A percentile compares a stretch with the other conserved stretches of the same genome.
Conservation (phyloP, 2,888 invertebrate species). For the Pyrocoelia pectoralis region DNA sequence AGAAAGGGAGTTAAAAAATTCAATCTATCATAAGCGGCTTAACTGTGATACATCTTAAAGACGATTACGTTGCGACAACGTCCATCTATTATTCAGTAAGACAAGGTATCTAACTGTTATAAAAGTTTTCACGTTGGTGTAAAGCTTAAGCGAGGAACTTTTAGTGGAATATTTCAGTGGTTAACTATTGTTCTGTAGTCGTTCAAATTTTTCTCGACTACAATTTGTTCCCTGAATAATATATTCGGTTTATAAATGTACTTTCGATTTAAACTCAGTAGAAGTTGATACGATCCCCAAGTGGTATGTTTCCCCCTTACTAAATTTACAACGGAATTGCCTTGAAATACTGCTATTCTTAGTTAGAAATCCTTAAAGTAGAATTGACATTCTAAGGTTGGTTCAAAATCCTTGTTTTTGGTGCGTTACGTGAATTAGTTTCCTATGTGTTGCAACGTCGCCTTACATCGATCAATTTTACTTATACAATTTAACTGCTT, state of each 20-base stretch:
- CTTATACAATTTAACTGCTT: too few relatives aligned
- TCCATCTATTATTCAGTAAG: conserved; percentile 28
- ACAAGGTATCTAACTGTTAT: conserved; percentile 24
- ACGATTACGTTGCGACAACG: conserved; percentile 17
- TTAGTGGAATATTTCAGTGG: conserved; percentile 1
- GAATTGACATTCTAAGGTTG: conserved; percentile 22
- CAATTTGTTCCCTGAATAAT: conserved; percentile 17
- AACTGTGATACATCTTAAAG: conserved; percentile 10
- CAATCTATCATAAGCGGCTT: conserved; percentile 11
- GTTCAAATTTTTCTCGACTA: too few relatives aligned
- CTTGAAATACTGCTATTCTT: conserved; percentile 22
- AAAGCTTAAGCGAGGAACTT: conserved; percentile 22
- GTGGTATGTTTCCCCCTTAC: conserved; percentile 36
- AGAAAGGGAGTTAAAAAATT: conserved; percentile 1
- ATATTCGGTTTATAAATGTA: conserved; percentile 50
- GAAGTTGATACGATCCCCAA: conserved; percentile 46
- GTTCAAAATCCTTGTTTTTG: conserved; percentile 16
- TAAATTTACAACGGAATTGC: conserved; percentile 29
- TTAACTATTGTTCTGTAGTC: background rate
- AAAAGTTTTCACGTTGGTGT: conserved; percentile 21
- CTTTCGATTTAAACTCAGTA: conserved; percentile 46
- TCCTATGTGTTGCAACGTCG: too few relatives aligned
- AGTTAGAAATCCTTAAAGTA: conserved; percentile 27
- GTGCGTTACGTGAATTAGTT: too few relatives aligned
- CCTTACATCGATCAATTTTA: too few relatives aligned